Evolutionary conservation across 2,888 invertebrate genomes (phyloP).

Genomic region (Eilema depressum): DNA sequence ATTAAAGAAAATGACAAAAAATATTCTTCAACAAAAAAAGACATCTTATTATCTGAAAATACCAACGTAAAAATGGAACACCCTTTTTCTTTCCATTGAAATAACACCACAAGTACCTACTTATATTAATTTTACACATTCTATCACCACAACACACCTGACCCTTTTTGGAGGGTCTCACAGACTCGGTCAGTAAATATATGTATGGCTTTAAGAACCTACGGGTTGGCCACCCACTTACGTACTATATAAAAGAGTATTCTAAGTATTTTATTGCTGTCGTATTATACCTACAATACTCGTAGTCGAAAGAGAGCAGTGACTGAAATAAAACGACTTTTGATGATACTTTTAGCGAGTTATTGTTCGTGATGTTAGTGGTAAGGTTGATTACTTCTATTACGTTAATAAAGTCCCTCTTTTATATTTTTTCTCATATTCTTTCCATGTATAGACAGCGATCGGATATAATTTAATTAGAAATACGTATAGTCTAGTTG

Average conservation of each 20-base stretch:
- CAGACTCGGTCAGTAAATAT: conserved; percentile 25
- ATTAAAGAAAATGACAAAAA: neutral
- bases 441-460: no score
- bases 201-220: conserved; percentile 20
- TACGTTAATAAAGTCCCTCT: no score
- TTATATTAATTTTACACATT: conserved; percentile 21
- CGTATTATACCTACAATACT: conserved; percentile 7
- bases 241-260: conserved; percentile 20
- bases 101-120: conserved; percentile 8
- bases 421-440: no score
- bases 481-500: no score
- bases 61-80: conserved; percentile 1
- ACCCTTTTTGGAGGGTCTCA: conserved; percentile 25
- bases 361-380: no score
- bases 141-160: conserved; percentile 18
- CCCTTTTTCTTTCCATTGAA: conserved; percentile 6
- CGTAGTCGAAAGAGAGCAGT: neutral
- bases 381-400: no score
- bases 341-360: no score
- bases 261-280: conserved; percentile 23
- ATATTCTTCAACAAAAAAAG: neutral
- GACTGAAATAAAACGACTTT: no score
- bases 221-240: conserved; percentile 14
- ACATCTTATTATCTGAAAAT: neutral
- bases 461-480: no score